phyloP scores from a whole-genome alignment of 2,888 invertebrate species.

The Tridacna gigas region DNA sequence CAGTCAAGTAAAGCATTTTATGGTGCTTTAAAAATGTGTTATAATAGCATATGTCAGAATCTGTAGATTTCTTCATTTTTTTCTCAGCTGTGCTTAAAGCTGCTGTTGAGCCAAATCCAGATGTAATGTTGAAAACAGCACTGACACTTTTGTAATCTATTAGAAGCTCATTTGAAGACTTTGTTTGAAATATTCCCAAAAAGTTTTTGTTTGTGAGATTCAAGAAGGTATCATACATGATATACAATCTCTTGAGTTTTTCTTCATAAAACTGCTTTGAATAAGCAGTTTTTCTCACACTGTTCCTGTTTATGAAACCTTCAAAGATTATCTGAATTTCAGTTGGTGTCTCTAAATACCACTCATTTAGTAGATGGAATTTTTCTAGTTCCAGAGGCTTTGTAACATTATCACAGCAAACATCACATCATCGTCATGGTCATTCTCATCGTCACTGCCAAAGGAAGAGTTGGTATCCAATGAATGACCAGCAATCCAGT shows the following conservation, averaged over 20 bases:
- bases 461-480: too few relatives aligned
- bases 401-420: too few relatives aligned
- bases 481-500: too few relatives aligned
- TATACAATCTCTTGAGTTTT: conserved; percentile 39
- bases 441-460: too few relatives aligned
- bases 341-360: conserved; percentile 32
- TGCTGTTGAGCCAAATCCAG: conserved; percentile 29
- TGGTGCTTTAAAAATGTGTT: conserved; percentile 50
- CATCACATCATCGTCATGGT: too few relatives aligned
- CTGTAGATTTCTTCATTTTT: conserved; percentile 30
- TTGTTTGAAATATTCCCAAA: conserved; percentile 40
- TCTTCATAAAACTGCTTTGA: not conserved
- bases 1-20: not conserved
- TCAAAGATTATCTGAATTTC: conserved; percentile 36
- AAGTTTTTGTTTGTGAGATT: conserved; percentile 46
- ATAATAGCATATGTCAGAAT: conserved; percentile 46
- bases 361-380: conserved; percentile 34
- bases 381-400: conserved; percentile 25
- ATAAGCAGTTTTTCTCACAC: not conserved
- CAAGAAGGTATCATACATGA: conserved; percentile 36
- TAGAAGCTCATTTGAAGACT: conserved; percentile 39
- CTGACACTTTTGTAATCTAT: conserved; percentile 39
- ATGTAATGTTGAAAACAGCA: conserved; percentile 46
- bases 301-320: conserved; percentile 25
- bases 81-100: conserved; percentile 34